These are phyloP conservation scores for Drosophila gunungcola DNA, from an alignment of 1,140 invertebrate genomes.

Conservation along the genomic window DNA sequence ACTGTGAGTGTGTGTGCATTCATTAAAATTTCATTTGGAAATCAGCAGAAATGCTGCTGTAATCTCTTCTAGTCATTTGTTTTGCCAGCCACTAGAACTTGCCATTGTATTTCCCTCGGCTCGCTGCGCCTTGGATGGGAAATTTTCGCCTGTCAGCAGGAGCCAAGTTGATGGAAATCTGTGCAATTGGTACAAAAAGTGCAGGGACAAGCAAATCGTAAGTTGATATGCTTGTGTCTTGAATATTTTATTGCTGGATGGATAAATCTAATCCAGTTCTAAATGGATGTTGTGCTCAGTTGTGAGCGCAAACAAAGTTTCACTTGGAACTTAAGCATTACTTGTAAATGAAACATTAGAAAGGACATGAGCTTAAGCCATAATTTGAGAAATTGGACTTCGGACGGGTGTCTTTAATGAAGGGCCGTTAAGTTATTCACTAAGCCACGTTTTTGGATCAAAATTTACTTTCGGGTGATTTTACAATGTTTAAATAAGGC, in stretches of 20 bases:
- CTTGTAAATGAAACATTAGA: conserved; percentile 31
- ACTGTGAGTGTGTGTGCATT: conserved; percentile 49
- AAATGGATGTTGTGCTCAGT: conserved; percentile 12
- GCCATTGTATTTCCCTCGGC: conserved; percentile 39
- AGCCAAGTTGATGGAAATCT: conserved; percentile 55
- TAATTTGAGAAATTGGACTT: not conserved
- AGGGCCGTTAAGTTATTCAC: not conserved
- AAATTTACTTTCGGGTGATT: too few species aligned
- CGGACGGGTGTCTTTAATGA: too few species aligned
- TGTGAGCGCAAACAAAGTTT: conserved; percentile 4
- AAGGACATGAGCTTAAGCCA: conserved; percentile 2
- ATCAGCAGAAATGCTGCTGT: conserved; percentile 76
- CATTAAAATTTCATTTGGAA: conserved; percentile 82
- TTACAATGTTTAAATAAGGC: not conserved
- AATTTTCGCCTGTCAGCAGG: conserved; percentile 44
- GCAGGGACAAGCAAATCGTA: conserved; percentile 52
- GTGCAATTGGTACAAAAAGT: conserved; percentile 58
- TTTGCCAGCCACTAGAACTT: conserved; percentile 55
- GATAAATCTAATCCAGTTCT: conserved; percentile 20
- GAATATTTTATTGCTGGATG: conserved; percentile 54
- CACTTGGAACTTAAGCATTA: not conserved
- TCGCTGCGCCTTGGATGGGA: not conserved
- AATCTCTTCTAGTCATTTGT: conserved; percentile 71
- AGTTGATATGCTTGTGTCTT: conserved; percentile 66
- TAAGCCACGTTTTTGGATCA: too few species aligned